Base-by-base conservation (phyloP, 2,888 invertebrate genomes). In the Fragum fragum region DNA sequence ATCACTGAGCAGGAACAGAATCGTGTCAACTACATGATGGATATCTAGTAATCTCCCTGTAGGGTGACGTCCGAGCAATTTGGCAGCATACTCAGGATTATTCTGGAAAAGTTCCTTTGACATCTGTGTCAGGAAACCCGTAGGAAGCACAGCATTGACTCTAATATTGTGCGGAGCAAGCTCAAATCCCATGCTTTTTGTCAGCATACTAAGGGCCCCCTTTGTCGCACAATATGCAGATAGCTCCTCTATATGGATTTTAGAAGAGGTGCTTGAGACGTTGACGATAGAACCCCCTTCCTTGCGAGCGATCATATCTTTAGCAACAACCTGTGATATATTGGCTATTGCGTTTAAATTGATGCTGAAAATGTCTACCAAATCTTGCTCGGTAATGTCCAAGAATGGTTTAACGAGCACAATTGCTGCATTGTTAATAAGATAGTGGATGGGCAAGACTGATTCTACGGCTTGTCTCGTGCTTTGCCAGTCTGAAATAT, bases 231-330 rank as follows among this genome's bases (percentile, higher is more conserved):
- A 68, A 21, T 68, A 68, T 23, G 23, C 3, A 23, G 47, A 5
- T 5, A 6, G 14, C 6, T 3, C 9, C 18, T 7, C 7, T 2
- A 68, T 1, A 39, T 21, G 18, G 9, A 68, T 23, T 23, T 39
- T 6, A n/a, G 68, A 68, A 3, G 18, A 39, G 16, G 32, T 26
- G 47, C 68, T 68, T 9, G 68, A 68, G 6, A 68, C 14, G 18
- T 68, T 68, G 23, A 68, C 68, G 23, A 68, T 68, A 1, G 68
- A 68, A 7, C 68, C 68, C 2, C 68, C 68, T 42, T 68, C 68
- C 23, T 42, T 39, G 11, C 68, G 39, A 14, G n/a, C 68, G 6
- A 42, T 68, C 23, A 68, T 18, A 68, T 26, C 68, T 68, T 68
- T 36, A 18, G 26, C 68, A 18, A 68, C 68, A 21, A 68, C 39